These are phyloP conservation scores for Bufotes viridis DNA, from an alignment of 2,797 vertebrate genomes.

Conservation along the genomic window DNA sequence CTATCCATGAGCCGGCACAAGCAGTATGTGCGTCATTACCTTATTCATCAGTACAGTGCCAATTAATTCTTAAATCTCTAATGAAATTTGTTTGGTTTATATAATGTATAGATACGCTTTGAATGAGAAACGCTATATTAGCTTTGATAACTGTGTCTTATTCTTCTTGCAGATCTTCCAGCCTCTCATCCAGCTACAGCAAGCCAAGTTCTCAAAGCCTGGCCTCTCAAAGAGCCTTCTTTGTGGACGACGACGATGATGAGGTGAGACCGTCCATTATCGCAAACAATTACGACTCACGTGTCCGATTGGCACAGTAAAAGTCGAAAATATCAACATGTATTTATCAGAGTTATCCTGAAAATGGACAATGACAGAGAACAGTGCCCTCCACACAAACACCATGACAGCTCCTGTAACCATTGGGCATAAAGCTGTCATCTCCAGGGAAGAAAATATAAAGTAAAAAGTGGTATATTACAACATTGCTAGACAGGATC, in stretches of 20 bases:
- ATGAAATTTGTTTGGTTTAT: slow-evolving; percentile 9
- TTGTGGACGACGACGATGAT: slow-evolving; percentile 66
- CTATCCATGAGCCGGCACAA: not conserved
- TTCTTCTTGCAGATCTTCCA: slow-evolving; percentile 63
- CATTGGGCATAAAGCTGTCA: not conserved
- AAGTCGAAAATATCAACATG: not conserved
- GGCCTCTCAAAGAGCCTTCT: slow-evolving; percentile 69
- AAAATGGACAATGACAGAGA: not conserved
- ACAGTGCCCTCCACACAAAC: not conserved
- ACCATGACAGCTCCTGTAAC: not conserved
- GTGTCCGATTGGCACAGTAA: not conserved
- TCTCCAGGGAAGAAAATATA: not conserved
- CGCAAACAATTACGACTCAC: not conserved
- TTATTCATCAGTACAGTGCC: not conserved
- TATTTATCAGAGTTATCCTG: not conserved
- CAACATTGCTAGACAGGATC: not conserved
- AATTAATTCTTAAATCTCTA: not conserved
- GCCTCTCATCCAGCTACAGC: slow-evolving; percentile 60
- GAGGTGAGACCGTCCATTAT: slow-evolving; percentile 53
- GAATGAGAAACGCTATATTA: not conserved
- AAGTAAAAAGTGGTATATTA: not conserved
- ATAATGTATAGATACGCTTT: not conserved
- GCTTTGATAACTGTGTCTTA: not conserved
- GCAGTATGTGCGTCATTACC: slow-evolving; percentile 7
- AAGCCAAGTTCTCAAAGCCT: slow-evolving; percentile 73